These are phyloP conservation scores for Procavia capensis DNA, from an alignment of 2,113 vertebrate genomes.

Conservation along the genomic window DNA sequence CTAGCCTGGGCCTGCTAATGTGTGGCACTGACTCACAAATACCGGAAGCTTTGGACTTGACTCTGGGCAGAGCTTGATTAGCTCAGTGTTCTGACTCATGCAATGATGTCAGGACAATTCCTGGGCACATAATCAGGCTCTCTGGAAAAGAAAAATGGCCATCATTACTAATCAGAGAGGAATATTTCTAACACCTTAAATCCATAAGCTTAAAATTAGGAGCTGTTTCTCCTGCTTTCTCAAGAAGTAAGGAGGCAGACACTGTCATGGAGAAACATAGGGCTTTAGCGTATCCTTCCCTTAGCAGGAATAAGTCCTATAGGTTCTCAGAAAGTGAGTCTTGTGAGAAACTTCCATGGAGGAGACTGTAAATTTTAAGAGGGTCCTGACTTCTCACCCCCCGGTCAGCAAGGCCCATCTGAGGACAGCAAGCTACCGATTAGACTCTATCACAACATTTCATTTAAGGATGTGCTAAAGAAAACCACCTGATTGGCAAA, in stretches of 20 bases:
- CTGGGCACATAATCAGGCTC: slow-evolving; percentile 57
- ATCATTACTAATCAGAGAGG: slow-evolving; percentile 76
- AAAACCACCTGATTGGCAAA: slow-evolving; percentile 80
- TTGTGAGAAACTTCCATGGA: neutral
- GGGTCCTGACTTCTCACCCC: slow-evolving; percentile 9
- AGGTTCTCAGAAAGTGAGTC: neutral
- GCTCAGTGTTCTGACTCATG: slow-evolving; percentile 76
- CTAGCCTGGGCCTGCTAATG: neutral
- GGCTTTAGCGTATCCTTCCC: neutral
- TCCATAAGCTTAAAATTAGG: slow-evolving; percentile 69
- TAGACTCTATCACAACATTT: slow-evolving; percentile 69
- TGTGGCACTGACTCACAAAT: slow-evolving; percentile 51
- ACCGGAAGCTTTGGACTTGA: neutral
- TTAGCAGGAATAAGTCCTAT: neutral
- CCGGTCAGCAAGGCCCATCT: neutral
- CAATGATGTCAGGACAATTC: slow-evolving; percentile 65
- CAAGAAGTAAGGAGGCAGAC: neutral
- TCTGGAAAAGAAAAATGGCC: slow-evolving; percentile 72
- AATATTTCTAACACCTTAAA: slow-evolving; percentile 73
- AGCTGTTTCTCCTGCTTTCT: slow-evolving; percentile 62
- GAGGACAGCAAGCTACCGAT: slow-evolving; percentile 15
- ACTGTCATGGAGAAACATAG: neutral
- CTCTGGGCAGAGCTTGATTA: slow-evolving; percentile 54
- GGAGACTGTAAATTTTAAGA: neutral
- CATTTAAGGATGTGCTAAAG: slow-evolving; percentile 58